Percentiles rank a stretch among this genome's conserved stretches.
phyloP scores from a whole-genome alignment of 2,113 vertebrate species.

The Oxyruncus cristatus region DNA sequence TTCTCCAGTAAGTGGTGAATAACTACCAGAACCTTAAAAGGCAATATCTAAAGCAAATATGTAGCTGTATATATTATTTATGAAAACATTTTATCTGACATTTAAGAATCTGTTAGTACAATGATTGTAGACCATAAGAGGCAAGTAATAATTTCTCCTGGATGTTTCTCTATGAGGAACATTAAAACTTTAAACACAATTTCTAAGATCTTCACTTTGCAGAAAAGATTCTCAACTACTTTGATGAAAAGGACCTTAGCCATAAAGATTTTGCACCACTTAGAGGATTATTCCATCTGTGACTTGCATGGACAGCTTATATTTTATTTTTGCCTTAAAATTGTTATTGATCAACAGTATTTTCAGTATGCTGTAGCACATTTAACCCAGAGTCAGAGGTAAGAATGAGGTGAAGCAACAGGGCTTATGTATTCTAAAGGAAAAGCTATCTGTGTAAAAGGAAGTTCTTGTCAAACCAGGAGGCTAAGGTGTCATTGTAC shows the following conservation, averaged over 20 bases:
- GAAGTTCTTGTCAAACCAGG: neutral
- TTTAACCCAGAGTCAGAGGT: neutral
- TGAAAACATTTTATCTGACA: conserved; percentile 29
- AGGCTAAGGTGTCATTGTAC: neutral
- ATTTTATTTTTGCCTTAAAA: neutral
- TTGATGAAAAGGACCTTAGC: neutral
- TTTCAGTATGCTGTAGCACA: neutral
- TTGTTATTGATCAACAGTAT: neutral
- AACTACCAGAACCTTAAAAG: conserved; percentile 6
- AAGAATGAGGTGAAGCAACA: neutral
- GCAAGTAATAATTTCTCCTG: neutral
- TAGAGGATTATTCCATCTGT: neutral
- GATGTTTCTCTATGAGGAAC: neutral
- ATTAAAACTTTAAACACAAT: neutral
- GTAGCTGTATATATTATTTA: conserved; percentile 55
- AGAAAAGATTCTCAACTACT: neutral
- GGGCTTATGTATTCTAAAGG: neutral
- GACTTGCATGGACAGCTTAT: neutral
- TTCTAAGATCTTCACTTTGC: neutral
- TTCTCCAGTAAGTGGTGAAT: neutral
- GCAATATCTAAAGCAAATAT: conserved; percentile 13
- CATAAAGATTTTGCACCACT: neutral
- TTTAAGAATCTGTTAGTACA: conserved; percentile 9
- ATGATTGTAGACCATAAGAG: neutral
- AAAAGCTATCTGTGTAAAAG: neutral